Evolutionary conservation across 37 sponge, comb jelly and placozoan genomes (phyloP).

Genomic region (Cliona cf. orientalis): DNA sequence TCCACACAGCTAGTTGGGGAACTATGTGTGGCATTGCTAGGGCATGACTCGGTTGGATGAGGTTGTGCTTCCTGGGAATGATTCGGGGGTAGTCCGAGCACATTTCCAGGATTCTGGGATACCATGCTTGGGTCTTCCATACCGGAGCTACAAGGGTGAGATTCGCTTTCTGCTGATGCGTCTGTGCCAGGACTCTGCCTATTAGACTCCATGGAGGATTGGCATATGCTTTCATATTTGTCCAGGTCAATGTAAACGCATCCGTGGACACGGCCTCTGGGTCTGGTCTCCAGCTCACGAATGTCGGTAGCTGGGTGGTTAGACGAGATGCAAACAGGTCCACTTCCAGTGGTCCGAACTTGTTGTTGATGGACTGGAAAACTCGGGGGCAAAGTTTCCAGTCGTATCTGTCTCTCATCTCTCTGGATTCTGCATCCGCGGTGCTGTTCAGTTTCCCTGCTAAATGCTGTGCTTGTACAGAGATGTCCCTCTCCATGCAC

Average conservation of each 20-base stretch:
- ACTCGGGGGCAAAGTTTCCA: constrained; percentile 35
- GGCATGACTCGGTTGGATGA: constrained; percentile 29
- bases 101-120: constrained; percentile 29
- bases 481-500: constrained; percentile 49
- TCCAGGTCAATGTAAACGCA: constrained; percentile 48
- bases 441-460: constrained; percentile 24
- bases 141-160: constrained; percentile 48
- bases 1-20: constrained; percentile 45
- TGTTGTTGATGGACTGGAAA: constrained; percentile 11
- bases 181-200: constrained; percentile 31
- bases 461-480: constrained; percentile 33
- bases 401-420: constrained; percentile 35
- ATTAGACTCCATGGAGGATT: constrained; percentile 50
- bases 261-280: constrained; percentile 45
- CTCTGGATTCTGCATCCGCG: constrained; percentile 48
- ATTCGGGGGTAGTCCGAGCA: constrained; percentile 23
- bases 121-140: constrained; percentile 53
- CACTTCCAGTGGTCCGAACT: constrained; percentile 14
- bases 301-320: constrained; percentile 19
- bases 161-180: background rate
- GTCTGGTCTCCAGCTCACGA: constrained; percentile 57
- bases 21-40: constrained; percentile 15
- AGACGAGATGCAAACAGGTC: constrained; percentile 50
- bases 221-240: constrained; percentile 20
- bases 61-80: background rate